phyloP scores from a whole-genome alignment of 1,140 invertebrate species.

The Sminthurinus signatus region DNA sequence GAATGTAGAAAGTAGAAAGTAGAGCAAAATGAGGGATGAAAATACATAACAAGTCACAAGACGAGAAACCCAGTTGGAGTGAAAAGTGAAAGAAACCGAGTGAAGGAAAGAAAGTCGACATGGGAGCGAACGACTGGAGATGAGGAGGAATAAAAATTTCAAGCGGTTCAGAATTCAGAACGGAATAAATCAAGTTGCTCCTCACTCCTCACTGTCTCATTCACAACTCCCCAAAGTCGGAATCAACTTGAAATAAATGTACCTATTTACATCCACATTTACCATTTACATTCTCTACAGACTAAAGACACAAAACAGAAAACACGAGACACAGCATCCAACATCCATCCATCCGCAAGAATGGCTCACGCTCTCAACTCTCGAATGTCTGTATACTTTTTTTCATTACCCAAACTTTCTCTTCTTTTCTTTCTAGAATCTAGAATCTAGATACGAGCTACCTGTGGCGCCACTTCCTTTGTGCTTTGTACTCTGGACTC shows the following conservation, averaged over 20 bases:
- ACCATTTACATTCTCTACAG: neutral
- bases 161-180: no score
- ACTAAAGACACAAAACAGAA: neutral
- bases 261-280: neutral
- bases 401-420: no score
- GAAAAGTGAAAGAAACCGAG: neutral
- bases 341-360: constrained; percentile 2
- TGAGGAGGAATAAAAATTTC: neutral
- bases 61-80: neutral
- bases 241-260: neutral
- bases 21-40: neutral
- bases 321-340: no score
- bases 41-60: constrained; percentile 2
- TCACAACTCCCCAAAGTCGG: neutral
- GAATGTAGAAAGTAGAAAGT: neutral
- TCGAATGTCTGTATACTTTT: neutral
- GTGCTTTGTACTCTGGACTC: no score
- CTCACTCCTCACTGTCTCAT: neutral
- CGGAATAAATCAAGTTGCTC: constrained; percentile 1
- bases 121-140: neutral
- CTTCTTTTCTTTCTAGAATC: no score
- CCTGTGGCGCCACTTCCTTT: no score
- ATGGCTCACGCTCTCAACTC: neutral
- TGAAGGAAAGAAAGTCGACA: neutral
- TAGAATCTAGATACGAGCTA: no score